These are phyloP conservation scores for Glyptemys insculpta DNA, from an alignment of 2,797 vertebrate species.

Conservation along the genomic window DNA sequence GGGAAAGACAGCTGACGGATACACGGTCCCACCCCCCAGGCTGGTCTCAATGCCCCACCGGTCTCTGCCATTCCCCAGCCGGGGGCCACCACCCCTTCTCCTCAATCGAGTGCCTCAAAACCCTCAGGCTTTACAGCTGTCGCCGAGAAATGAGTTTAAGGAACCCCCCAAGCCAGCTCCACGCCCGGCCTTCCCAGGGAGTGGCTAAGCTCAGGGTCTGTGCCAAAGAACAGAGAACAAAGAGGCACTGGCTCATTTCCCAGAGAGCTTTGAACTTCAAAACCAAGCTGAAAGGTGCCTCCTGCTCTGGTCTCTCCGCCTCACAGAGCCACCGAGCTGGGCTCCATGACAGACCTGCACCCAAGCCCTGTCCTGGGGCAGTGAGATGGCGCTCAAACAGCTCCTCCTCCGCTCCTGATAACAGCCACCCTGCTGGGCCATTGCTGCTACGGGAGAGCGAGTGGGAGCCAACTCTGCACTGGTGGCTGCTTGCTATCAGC, in stretches of 20 bases:
- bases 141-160: too few relatives aligned
- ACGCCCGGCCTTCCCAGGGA: too few relatives aligned
- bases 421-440: too few relatives aligned
- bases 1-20: too few relatives aligned
- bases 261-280: not conserved
- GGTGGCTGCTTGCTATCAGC: too few relatives aligned
- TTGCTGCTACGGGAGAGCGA: too few relatives aligned
- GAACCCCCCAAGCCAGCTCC: not conserved
- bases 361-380: too few relatives aligned
- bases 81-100: too few relatives aligned
- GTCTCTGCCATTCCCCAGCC: too few relatives aligned
- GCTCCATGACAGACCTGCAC: not conserved
- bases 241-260: not conserved
- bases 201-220: not conserved
- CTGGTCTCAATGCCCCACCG: not conserved
- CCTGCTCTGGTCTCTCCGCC: not conserved
- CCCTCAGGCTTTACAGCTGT: not conserved
- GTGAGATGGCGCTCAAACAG: not conserved
- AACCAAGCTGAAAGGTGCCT: not conserved
- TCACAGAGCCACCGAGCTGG: not conserved
- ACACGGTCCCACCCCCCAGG: not conserved
- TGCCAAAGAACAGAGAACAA: not conserved
- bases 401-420: too few relatives aligned
- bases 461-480: too few relatives aligned
- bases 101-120: too few relatives aligned